Base-by-base conservation (phyloP, 2,797 vertebrate genomes). In the Poeciliopsis turneri region DNA sequence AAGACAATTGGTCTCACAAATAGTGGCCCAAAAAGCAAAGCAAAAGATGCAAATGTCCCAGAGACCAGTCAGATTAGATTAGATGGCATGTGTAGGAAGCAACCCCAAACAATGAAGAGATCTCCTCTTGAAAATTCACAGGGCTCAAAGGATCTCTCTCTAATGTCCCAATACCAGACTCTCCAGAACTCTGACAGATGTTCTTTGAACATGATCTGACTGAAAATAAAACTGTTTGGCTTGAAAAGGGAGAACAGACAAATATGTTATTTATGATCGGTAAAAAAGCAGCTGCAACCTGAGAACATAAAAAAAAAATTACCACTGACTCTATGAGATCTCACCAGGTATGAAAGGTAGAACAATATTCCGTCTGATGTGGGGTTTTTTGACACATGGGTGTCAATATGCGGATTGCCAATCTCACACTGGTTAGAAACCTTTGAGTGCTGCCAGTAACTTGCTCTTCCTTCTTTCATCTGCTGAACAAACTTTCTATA, bases 371-470 rank as follows among this genome's bases (percentile, higher is more conserved):
- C 75, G 33, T 88, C 72, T 87, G 83, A 89, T 88, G 73, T 77
- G 61, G 76, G 59, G 1, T 69, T 81, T 86, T 70, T 89, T 87
- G 82, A 89, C 78, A 83, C 64, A 78, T 89, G 86, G 91, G 90
- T 87, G 90, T 92, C 90, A 92, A 43, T 30, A 43, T 69, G 59
- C 0, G 16, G 85, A 86, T 82, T 86, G 81, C 61, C 85, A 89
- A 90, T 89, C 77, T 74, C 78, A 83, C 51, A 43, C 28, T 84
- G 72, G 78, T 88, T 80, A 77, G 78, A 75, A 74, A 75, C 69
- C 75, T 89, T 86, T 84, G 68, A 85, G 75, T 2, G 36, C 71
- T 89, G 81, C 78, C 77, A 82, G 82, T 77, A 80, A 90, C 79
- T 81, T 90, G 59, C 87, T 87, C 82, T 84, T 80, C 81, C 64